Evolutionary conservation across 2,888 invertebrate genomes (phyloP), one percentile per base, ranked within the genome.

Genomic region (Strigamia crassipes): DNA sequence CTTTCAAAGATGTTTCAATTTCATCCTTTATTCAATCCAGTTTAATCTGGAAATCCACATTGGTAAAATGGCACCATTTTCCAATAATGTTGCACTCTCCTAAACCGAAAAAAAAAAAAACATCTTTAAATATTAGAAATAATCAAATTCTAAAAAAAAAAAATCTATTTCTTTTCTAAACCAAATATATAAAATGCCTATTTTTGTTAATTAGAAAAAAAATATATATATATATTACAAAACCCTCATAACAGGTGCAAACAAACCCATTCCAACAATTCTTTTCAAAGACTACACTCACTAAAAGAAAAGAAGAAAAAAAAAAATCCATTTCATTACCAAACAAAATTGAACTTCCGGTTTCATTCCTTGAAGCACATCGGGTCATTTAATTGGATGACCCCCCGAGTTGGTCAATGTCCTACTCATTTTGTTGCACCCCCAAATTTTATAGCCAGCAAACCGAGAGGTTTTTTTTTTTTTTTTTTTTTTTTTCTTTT

Each of bases 331-430:
- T 66, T 66, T 66, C 66, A 66, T 23, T 66, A 66, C 27, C 66
- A 31, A 23, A 23, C 66, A 66, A 66, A 66, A 66, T 66, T 66
- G 66, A 66, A 66, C 66, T 66, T 66, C 66, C 66, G 66, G 66
- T 66, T 66, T 27, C 66, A 23, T 23, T 66, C 66, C 66, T 31
- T 66, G 23, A n/a, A 51, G n/a, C 66, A 27, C 66, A 23, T 6
- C 66, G 31, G 13, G 31, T 31, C 66, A 66, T 66, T 66, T 66
- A 66, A 66, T 66, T 66, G 66, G 66, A 66, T 66, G 66, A 66
- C 66, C 66, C 66, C 66, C 66, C 66, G 66, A 66, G 27, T 66
- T 66, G 66, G 66, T 23, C 66, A 31, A 66, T 66, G 66, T 66
- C 66, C 66, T 66, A 23, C 66, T 66, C 66, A 66, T 66, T 66